Evolutionary conservation across 2,113 vertebrate species (phyloP).

Genomic region (Notarius quadriscutis): DNA sequence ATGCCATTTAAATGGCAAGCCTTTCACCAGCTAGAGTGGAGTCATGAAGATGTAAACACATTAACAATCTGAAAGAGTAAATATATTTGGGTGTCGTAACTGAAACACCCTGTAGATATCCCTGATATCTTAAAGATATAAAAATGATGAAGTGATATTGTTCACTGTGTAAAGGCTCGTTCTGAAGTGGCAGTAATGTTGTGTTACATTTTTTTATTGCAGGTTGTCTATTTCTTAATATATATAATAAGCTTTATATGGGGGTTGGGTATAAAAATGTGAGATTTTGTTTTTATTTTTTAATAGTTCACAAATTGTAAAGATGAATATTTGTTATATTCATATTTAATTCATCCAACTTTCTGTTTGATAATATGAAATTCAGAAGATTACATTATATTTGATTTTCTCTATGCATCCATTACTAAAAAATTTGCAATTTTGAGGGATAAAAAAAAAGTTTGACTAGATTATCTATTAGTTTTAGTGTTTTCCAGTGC

Average conservation of each 20-base stretch:
- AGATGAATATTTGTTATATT: constrained; percentile 32
- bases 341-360: constrained; percentile 33
- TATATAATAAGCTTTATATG: constrained; percentile 16
- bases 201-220: constrained; percentile 14
- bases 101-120: background rate
- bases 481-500: background rate
- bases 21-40: background rate
- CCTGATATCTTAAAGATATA: background rate
- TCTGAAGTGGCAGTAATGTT: background rate
- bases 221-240: constrained; percentile 13
- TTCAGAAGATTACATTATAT: constrained; percentile 23
- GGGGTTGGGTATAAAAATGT: constrained; percentile 4
- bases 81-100: background rate
- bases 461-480: constrained; percentile 2
- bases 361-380: constrained; percentile 30
- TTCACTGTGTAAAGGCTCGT: constrained; percentile 25
- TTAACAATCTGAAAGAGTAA: background rate
- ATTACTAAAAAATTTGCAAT: constrained; percentile 23
- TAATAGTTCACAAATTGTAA: constrained; percentile 26
- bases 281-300: constrained; percentile 25
- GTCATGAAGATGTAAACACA: background rate
- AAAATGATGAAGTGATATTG: background rate
- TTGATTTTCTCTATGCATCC: constrained; percentile 19
- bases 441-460: background rate
- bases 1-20: background rate